These are phyloP conservation scores for Heteromormyrus szaboi DNA, from an alignment of 2,797 vertebrate species.

Conservation along the genomic window DNA sequence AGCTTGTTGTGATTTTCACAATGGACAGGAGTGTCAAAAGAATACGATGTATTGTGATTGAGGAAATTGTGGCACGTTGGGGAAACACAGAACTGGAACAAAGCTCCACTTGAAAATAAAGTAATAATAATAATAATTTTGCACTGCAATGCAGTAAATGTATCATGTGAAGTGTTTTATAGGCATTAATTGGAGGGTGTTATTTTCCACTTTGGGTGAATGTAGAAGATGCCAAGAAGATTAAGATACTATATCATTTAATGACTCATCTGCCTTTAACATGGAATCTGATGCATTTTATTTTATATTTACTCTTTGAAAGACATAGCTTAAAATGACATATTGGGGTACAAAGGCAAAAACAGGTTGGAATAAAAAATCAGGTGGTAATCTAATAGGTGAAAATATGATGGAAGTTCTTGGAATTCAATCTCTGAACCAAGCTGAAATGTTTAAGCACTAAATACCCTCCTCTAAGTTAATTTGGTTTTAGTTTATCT, in stretches of 20 bases:
- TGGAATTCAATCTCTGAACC: background rate
- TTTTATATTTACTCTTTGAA: background rate
- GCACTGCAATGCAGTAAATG: background rate
- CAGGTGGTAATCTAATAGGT: background rate
- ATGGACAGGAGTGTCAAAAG: background rate
- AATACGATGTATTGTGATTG: constrained; percentile 2
- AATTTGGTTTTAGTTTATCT: background rate
- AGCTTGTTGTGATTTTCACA: background rate
- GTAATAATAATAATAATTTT: background rate
- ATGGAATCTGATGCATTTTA: background rate
- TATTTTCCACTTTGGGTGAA: background rate
- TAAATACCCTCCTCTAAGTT: background rate
- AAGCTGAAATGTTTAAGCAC: background rate
- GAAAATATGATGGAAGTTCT: background rate
- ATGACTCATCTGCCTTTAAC: background rate
- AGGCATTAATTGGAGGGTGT: background rate
- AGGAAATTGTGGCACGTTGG: background rate
- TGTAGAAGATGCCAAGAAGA: background rate
- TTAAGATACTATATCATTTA: constrained; percentile 6
- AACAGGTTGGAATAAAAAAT: constrained; percentile 45
- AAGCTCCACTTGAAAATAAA: background rate
- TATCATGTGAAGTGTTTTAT: constrained; percentile 1
- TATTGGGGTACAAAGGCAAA: constrained; percentile 36
- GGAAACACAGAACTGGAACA: background rate
- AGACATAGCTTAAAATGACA: background rate